Base-by-base conservation (phyloP, 2,797 vertebrate species). In the Brotula barbata region DNA sequence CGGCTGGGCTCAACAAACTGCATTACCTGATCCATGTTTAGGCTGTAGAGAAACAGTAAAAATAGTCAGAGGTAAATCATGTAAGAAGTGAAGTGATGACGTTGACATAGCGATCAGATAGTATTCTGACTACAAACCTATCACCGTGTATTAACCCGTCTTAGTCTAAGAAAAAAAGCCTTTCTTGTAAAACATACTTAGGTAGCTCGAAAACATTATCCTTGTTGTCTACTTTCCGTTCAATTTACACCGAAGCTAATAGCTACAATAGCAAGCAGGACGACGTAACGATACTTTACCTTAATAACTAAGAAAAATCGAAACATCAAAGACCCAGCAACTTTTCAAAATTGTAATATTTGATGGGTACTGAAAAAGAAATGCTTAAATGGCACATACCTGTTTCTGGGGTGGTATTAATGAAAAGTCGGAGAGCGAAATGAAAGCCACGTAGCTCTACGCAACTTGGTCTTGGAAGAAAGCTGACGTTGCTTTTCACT, bases 1-100 rank as follows among this genome's bases (percentile, higher is more conserved):
- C 96, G 92, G 47, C 95, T 97, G 49, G 96, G 97, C 81, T 99
- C 96, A 22, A 99, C 96, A 20, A 99, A 99, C 25, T 98, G 96
- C 96, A 97, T 98, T 1, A 98, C 93, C 85, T 99, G 96, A 78
- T 98, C 97, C 97, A 99, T 99, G 74, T n/a, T 61, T 2, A n/a
- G 1, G 37, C 83, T 88, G 65, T 1, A 21, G 15, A 40, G 25
- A 8, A 28, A 28, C 3, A 41, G 2, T 45, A 37, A 28, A 28
- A 28, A 17, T 10, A 37, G 8, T 42, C 22, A 37, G 8, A 39
- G 43, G 52, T 44, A 63, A 9, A 42, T 28, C 4, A 4, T 4
- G 25, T 28, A 28, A 20, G n/a, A 19, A 7, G 40, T 33, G 5
- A 33, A 47, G 31, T 68, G 78, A 49, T 83, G 74, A 85, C 73